A percentile compares a stretch with the other conserved stretches of the same genome.
phyloP scores from a whole-genome alignment of 64 coral and sea anemone genomes.

The Hydrozoanthus tunicans region DNA sequence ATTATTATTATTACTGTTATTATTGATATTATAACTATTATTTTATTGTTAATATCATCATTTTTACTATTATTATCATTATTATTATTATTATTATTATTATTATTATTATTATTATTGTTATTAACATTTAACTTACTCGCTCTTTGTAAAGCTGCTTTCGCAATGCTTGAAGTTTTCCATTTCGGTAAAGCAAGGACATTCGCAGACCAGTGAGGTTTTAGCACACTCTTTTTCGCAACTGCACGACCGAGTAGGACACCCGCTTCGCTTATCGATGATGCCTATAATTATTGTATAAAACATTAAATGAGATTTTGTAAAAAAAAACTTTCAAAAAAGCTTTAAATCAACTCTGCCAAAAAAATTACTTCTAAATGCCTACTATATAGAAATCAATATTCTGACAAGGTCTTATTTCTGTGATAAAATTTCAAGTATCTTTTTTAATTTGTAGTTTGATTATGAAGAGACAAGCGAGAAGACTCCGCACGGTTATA shows the following conservation, averaged over 20 bases:
- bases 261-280: conserved; percentile 27
- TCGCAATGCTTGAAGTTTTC: conserved; percentile 19
- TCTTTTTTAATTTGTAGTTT: too few relatives aligned
- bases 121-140: background rate
- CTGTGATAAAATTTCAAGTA: too few relatives aligned
- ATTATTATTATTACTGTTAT: background rate
- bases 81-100: background rate
- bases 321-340: background rate
- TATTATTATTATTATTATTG: background rate
- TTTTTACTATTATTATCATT: background rate
- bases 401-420: too few relatives aligned
- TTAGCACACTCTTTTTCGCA: conserved; percentile 4
- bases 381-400: too few relatives aligned
- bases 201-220: background rate
- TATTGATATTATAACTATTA: background rate
- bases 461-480: too few relatives aligned
- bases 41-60: background rate
- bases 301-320: background rate
- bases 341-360: background rate
- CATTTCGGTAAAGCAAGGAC: conserved; percentile 9
- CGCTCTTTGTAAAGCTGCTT: conserved; percentile 1
- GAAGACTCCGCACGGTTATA: too few relatives aligned
- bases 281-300: background rate
- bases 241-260: background rate
- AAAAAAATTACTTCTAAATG: too few relatives aligned